A percentile compares a stretch with the other conserved stretches of the same genome.
These are phyloP conservation scores for Campoletis raptor DNA, from an alignment of 2,888 invertebrate species.

Conservation along the genomic window DNA sequence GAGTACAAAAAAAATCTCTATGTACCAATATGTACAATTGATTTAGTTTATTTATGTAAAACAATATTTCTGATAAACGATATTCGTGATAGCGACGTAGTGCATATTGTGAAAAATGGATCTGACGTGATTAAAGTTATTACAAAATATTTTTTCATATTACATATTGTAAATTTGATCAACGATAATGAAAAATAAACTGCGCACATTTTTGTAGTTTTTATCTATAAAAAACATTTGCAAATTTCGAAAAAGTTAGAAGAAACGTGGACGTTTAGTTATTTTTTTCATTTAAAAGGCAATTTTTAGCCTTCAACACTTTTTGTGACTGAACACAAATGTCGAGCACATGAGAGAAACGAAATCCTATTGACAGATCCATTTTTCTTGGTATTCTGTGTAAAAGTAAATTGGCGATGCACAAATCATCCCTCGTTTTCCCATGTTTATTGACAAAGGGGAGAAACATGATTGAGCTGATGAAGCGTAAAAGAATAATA, in stretches of 20 bases:
- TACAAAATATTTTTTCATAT: not conserved
- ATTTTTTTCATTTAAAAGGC: not conserved
- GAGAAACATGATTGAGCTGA: constrained; percentile 60
- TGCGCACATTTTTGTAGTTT: no score
- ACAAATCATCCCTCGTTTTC: constrained; percentile 52
- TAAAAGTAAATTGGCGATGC: constrained; percentile 26
- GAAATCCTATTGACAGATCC: not conserved
- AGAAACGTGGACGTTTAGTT: no score
- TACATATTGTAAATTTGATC: not conserved
- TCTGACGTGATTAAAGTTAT: not conserved
- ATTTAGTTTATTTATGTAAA: not conserved
- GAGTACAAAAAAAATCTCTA: constrained; percentile 85
- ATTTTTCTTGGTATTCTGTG: constrained; percentile 32
- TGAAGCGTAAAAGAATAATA: not conserved
- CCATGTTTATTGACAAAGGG: constrained; percentile 52
- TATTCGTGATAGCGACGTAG: constrained; percentile 7
- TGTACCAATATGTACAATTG: not conserved
- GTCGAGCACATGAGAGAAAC: not conserved
- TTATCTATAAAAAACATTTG: no score
- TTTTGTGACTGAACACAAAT: not conserved
- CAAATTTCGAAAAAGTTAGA: no score
- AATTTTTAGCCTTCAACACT: not conserved
- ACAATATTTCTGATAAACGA: not conserved
- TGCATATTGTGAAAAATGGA: constrained; percentile 14
- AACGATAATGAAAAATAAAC: no score